These are phyloP conservation scores for Apocrypta bakeri DNA, from an alignment of 1,140 invertebrate species.

Conservation along the genomic window DNA sequence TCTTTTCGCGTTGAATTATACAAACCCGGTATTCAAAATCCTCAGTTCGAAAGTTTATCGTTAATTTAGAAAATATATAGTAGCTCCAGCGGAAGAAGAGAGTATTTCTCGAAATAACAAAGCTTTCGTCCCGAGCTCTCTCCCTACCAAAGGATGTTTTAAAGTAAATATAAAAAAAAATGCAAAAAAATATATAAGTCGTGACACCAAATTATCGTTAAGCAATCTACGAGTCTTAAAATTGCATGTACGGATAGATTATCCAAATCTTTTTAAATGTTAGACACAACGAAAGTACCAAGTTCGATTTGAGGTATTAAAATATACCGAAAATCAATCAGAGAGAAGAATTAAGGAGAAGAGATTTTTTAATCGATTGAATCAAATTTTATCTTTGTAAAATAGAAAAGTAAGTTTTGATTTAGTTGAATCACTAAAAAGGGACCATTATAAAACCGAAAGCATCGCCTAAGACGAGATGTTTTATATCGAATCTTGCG, in stretches of 20 bases:
- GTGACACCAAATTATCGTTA: conserved; percentile 47
- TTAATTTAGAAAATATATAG: background rate
- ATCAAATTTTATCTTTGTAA: conserved; percentile 31
- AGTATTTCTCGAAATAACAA: background rate
- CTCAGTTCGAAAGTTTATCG: conserved; percentile 7
- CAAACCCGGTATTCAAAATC: background rate
- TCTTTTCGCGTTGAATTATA: background rate
- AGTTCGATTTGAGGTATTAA: conserved; percentile 29
- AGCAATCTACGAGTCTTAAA: conserved; percentile 35
- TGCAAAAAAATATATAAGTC: background rate
- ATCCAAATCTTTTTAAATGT: conserved; percentile 37
- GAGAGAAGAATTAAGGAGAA: background rate
- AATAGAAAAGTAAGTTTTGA: conserved; percentile 29
- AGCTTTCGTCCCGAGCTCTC: background rate
- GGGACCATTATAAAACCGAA: conserved; percentile 43
- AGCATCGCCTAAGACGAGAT: conserved; percentile 44
- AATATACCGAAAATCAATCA: conserved; percentile 20
- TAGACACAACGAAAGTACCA: conserved; percentile 52
- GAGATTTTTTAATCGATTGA: conserved; percentile 28
- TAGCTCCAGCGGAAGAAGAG: background rate
- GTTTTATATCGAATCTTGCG: conserved; percentile 38
- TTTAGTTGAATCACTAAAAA: conserved; percentile 35
- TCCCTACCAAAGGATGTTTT: background rate
- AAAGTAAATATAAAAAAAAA: background rate
- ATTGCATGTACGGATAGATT: conserved; percentile 23